These are phyloP conservation scores for Lytechinus pictus DNA, from an alignment of 35 echinoderm and acorn worm genomes.

Conservation along the genomic window DNA sequence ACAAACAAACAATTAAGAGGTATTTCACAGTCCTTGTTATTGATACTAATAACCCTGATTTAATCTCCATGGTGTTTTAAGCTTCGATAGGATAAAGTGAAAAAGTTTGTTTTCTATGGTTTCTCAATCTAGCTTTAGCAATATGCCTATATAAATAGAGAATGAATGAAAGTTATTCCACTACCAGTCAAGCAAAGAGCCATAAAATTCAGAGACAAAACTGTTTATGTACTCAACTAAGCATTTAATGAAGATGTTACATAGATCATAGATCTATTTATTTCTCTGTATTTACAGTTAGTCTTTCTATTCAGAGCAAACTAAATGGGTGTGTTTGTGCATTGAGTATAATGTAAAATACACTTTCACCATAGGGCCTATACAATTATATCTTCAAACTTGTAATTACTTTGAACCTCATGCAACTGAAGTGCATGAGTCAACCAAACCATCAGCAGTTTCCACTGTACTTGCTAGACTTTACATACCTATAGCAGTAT, in stretches of 20 bases:
- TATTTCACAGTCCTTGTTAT: not conserved
- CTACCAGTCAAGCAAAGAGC: not conserved
- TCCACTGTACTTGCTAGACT: too few species aligned
- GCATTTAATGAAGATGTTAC: not conserved
- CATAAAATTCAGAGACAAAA: not conserved
- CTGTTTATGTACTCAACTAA: not conserved
- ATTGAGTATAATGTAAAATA: too few species aligned
- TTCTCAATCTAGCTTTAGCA: not conserved
- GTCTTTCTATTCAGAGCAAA: not conserved
- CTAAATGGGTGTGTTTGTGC: too few species aligned
- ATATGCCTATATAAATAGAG: not conserved
- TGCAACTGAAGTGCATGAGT: too few species aligned
- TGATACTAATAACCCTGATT: not conserved
- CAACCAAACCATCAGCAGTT: too few species aligned
- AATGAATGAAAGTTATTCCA: not conserved
- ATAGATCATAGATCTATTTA: not conserved
- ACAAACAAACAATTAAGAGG: not conserved
- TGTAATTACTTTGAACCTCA: too few species aligned
- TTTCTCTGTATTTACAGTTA: not conserved
- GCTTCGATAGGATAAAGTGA: not conserved
- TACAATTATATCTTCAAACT: too few species aligned
- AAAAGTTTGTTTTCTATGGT: not conserved
- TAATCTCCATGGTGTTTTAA: not conserved
- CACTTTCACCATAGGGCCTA: too few species aligned
- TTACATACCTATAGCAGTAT: too few species aligned